phyloP scores from a whole-genome alignment of 2,888 invertebrate species.

The Linnaemya tessellans region DNA sequence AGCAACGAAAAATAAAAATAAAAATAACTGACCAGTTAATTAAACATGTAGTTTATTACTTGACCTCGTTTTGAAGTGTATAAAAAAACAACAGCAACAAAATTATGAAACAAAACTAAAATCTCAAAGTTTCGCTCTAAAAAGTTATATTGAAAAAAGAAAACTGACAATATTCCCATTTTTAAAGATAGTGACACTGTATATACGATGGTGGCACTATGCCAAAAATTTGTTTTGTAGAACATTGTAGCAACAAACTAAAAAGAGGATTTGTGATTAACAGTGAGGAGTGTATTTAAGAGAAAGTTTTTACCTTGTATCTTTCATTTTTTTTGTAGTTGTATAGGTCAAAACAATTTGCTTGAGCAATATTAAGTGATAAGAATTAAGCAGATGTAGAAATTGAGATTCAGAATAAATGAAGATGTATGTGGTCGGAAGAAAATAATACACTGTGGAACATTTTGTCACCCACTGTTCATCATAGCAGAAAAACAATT shows the following conservation, averaged over 20 bases:
- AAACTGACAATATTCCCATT: slow-evolving; percentile 50
- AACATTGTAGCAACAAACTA: not conserved
- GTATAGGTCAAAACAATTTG: no score
- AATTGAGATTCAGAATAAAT: no score
- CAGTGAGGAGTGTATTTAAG: not conserved
- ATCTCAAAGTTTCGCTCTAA: slow-evolving; percentile 28
- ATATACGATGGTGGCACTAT: slow-evolving; percentile 53
- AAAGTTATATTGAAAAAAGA: slow-evolving; percentile 2
- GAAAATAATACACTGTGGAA: not conserved
- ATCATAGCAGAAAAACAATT: not conserved
- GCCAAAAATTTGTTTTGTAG: slow-evolving; percentile 64
- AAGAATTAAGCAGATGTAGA: no score
- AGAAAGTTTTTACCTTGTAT: no score
- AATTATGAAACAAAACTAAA: slow-evolving; percentile 39
- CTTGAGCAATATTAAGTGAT: no score
- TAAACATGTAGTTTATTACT: slow-evolving; percentile 68
- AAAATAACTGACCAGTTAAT: slow-evolving; percentile 63
- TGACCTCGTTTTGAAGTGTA: slow-evolving; percentile 53
- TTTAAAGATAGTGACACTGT: slow-evolving; percentile 40
- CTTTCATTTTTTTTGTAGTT: no score
- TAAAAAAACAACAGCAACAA: not conserved
- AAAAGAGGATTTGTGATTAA: not conserved
- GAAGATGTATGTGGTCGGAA: not conserved
- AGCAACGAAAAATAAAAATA: not conserved
- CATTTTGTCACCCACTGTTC: not conserved